These are phyloP conservation scores for Chrysopa pallens DNA, from an alignment of 1,140 invertebrate species.

Conservation along the genomic window DNA sequence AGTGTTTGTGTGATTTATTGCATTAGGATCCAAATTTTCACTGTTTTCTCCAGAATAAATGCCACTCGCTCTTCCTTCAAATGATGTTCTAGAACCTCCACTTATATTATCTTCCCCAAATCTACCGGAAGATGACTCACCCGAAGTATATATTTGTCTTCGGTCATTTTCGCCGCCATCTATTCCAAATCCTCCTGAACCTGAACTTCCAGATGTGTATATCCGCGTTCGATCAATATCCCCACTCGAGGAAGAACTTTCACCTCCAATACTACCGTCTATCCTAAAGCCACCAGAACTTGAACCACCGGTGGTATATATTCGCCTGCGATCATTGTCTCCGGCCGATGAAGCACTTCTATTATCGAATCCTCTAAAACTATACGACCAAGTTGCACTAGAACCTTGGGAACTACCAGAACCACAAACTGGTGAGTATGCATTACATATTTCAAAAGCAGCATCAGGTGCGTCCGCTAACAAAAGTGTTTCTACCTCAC, in stretches of 20 bases:
- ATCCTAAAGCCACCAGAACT: neutral
- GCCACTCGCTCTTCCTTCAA: no score
- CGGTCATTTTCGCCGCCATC: neutral
- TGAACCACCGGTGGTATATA: slow-evolving; percentile 1
- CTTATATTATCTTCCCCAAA: no score
- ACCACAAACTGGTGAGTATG: slow-evolving; percentile 44
- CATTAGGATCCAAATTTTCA: neutral
- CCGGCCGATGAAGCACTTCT: neutral
- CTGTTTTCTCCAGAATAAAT: neutral
- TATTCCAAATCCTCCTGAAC: neutral
- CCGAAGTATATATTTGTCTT: no score
- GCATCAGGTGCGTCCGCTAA: slow-evolving; percentile 54
- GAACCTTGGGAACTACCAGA: neutral
- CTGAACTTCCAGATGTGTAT: slow-evolving; percentile 1
- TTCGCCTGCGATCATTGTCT: neutral
- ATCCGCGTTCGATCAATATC: neutral
- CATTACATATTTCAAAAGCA: slow-evolving; percentile 57
- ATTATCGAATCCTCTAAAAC: neutral
- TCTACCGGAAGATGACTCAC: no score
- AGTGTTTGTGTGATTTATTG: no score
- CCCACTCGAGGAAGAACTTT: neutral
- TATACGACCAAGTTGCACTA: neutral
- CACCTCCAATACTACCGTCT: neutral
- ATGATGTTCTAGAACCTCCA: no score
- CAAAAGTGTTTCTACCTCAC: slow-evolving; percentile 56